These are phyloP conservation scores for Parnassius orleans DNA, from an alignment of 2,888 invertebrate species.

Conservation along the genomic window DNA sequence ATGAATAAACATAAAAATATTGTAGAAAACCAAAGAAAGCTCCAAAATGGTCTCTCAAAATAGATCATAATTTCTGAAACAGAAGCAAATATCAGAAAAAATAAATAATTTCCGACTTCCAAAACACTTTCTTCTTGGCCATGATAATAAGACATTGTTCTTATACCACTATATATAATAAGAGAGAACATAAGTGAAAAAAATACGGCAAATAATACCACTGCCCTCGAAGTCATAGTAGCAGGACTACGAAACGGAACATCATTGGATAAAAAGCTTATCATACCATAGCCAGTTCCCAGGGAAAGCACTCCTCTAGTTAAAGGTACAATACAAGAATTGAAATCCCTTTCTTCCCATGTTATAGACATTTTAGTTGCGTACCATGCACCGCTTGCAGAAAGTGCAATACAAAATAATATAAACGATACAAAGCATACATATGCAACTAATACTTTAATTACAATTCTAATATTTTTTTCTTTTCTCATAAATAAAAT, in stretches of 20 bases:
- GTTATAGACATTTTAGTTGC: conserved; percentile 44
- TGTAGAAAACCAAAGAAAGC: conserved; percentile 60
- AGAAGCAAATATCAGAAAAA: conserved; percentile 55
- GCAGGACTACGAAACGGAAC: conserved; percentile 66
- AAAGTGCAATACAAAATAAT: conserved; percentile 57
- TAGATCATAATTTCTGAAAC: conserved; percentile 62
- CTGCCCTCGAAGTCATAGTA: conserved; percentile 61
- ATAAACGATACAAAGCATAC: conserved; percentile 46
- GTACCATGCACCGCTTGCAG: conserved; percentile 64
- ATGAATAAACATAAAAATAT: conserved; percentile 52
- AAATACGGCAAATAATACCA: conserved; percentile 49
- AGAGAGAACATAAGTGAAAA: conserved; percentile 48
- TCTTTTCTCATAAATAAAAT: conserved; percentile 55
- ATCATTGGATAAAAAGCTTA: conserved; percentile 54
- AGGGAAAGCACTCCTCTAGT: conserved; percentile 50
- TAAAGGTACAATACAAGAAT: conserved; percentile 41
- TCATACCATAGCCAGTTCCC: conserved; percentile 60
- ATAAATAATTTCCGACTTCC: conserved; percentile 51
- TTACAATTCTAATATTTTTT: conserved; percentile 46
- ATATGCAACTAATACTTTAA: conserved; percentile 48
- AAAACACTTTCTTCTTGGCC: conserved; percentile 63
- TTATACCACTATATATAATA: conserved; percentile 58
- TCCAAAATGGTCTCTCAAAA: conserved; percentile 56
- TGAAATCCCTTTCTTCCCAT: conserved; percentile 42
- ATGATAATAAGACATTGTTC: conserved; percentile 67